These are phyloP conservation scores for Astyanax mexicanus DNA, from an alignment of 2,797 vertebrate species.

Conservation along the genomic window DNA sequence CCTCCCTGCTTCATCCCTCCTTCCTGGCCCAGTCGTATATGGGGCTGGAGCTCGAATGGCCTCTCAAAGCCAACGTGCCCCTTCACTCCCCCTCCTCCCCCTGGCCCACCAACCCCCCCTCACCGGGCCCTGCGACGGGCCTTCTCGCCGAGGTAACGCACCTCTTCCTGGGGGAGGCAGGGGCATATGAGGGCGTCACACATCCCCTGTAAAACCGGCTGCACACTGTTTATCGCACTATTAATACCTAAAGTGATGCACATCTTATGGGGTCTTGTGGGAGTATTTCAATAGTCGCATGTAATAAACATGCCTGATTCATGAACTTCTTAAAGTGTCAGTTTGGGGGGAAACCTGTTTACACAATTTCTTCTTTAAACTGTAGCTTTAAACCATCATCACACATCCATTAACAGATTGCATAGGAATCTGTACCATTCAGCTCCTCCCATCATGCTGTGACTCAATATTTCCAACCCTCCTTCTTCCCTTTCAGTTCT, in stretches of 20 bases:
- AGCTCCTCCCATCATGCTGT: background rate
- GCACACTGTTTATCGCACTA: conserved; percentile 2
- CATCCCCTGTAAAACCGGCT: background rate
- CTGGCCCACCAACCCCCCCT: conserved; percentile 59
- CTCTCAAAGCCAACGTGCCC: conserved; percentile 77
- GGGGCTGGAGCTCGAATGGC: conserved; percentile 91
- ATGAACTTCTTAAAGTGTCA: background rate
- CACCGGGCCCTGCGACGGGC: conserved; percentile 83
- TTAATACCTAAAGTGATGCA: background rate
- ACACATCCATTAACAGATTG: background rate
- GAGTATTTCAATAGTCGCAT: too few species aligned
- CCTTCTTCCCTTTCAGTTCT: background rate
- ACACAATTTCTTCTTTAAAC: background rate
- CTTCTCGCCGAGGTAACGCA: conserved; percentile 94
- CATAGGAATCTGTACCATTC: background rate
- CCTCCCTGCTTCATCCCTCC: conserved; percentile 33
- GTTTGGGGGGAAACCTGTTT: background rate
- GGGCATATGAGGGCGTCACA: background rate
- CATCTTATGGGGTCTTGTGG: background rate
- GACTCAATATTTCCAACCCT: background rate
- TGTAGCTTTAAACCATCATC: background rate
- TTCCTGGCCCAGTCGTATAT: conserved; percentile 83
- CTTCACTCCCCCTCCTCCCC: conserved; percentile 60
- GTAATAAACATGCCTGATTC: background rate
- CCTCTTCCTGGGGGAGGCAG: conserved; percentile 68